Percentiles rank a stretch among this genome's conserved stretches.
Evolutionary conservation across 1,140 invertebrate species (phyloP).

Genomic region (Drosophila dunni): DNA sequence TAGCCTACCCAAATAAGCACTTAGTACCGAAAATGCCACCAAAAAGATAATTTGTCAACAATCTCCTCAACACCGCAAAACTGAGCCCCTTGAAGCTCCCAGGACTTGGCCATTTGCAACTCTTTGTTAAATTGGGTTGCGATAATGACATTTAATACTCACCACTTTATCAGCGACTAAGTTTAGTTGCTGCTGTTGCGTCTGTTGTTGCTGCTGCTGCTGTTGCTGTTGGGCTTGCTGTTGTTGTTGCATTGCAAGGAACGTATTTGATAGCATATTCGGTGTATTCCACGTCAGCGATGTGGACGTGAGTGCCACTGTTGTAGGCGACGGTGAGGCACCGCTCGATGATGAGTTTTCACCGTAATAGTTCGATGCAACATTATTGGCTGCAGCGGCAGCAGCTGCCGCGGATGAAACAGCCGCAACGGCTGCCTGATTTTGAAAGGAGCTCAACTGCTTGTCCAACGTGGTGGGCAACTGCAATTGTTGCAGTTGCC

Average conservation of each 20-base stretch:
- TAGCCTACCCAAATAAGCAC: constrained; percentile 1
- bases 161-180: constrained; percentile 82
- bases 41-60: neutral
- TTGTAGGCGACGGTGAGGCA: constrained; percentile 79
- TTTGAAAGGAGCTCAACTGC: constrained; percentile 78
- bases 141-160: constrained; percentile 49
- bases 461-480: constrained; percentile 78
- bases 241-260: constrained; percentile 82
- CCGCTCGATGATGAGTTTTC: constrained; percentile 82
- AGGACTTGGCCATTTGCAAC: constrained; percentile 26
- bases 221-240: constrained; percentile 76
- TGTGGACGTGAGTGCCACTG: constrained; percentile 75
- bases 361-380: constrained; percentile 80
- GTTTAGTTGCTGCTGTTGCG: constrained; percentile 74
- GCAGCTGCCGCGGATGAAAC: constrained; percentile 70
- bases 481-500: constrained; percentile 79
- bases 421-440: constrained; percentile 76
- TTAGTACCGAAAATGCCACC: constrained; percentile 13
- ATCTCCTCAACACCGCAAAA: constrained; percentile 4
- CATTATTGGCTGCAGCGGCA: constrained; percentile 75
- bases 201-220: constrained; percentile 65
- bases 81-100: constrained; percentile 35
- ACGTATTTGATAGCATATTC: constrained; percentile 82
- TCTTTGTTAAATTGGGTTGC: constrained; percentile 32
- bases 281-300: constrained; percentile 80